These are phyloP conservation scores for Propithecus coquereli DNA, from an alignment of 2,113 vertebrate genomes.

Conservation along the genomic window DNA sequence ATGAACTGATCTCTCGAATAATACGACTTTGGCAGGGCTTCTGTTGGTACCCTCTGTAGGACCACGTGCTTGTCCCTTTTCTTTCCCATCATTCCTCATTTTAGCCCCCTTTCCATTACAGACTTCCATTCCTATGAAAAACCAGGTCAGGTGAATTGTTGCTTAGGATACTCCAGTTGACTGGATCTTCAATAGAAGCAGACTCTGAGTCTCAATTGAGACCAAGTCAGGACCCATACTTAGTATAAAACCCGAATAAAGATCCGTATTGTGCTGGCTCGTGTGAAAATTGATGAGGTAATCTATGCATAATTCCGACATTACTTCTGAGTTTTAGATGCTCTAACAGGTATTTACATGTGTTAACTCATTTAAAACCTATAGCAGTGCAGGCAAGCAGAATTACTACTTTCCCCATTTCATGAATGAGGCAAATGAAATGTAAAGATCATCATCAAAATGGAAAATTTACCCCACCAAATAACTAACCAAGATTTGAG, in stretches of 20 bases:
- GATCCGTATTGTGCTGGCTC: not conserved
- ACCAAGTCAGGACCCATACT: not conserved
- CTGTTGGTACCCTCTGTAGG: not conserved
- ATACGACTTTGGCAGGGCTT: not conserved
- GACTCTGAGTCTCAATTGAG: not conserved
- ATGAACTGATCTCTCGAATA: not conserved
- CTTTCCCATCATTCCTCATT: not conserved
- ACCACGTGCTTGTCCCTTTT: not conserved
- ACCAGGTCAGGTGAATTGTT: not conserved
- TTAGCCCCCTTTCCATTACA: not conserved
- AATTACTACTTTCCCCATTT: not conserved
- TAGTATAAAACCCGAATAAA: not conserved
- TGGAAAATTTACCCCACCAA: not conserved
- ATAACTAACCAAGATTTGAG: not conserved
- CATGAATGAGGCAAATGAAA: not conserved
- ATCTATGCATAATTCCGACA: not conserved
- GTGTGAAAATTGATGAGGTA: not conserved
- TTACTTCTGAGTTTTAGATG: not conserved
- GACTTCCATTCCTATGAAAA: not conserved
- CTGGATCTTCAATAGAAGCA: not conserved
- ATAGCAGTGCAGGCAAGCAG: not conserved
- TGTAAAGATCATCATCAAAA: not conserved
- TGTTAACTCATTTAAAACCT: not conserved
- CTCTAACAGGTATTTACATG: not conserved
- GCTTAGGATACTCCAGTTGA: rapidly evolving